A percentile compares a stretch with the other conserved stretches of the same genome.
These are phyloP conservation scores for Drosophila subpulchrella DNA, from an alignment of 1,140 invertebrate species.

Conservation along the genomic window DNA sequence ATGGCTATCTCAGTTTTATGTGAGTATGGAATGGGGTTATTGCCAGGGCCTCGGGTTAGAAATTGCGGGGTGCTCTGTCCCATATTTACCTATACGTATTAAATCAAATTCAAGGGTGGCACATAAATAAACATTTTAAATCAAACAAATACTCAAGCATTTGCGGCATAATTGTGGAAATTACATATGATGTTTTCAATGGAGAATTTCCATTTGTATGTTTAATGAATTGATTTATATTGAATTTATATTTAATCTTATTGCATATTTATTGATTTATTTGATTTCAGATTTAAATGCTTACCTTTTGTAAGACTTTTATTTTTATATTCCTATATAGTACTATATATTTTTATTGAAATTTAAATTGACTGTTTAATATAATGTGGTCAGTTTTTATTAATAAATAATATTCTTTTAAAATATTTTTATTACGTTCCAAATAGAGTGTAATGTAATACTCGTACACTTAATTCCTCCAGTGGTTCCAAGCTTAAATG, in stretches of 20 bases:
- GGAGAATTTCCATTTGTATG: too few species aligned
- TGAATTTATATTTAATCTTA: too few species aligned
- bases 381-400: too few species aligned
- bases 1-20: conserved; percentile 3
- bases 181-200: not conserved
- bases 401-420: too few species aligned
- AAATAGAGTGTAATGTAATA: not conserved
- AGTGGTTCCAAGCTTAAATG: not conserved
- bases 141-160: conserved; percentile 1
- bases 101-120: not conserved
- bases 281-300: too few species aligned
- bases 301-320: too few species aligned
- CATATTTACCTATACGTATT: not conserved
- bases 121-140: conserved; percentile 6
- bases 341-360: too few species aligned
- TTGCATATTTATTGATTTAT: too few species aligned
- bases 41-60: not conserved
- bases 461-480: not conserved
- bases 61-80: not conserved
- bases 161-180: not conserved
- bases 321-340: too few species aligned
- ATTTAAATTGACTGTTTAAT: too few species aligned
- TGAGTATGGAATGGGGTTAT: not conserved
- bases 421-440: not conserved
- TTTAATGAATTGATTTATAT: not conserved